Evolutionary conservation across 2,797 vertebrate genomes (phyloP).

Genomic region (Vultur gryphus): DNA sequence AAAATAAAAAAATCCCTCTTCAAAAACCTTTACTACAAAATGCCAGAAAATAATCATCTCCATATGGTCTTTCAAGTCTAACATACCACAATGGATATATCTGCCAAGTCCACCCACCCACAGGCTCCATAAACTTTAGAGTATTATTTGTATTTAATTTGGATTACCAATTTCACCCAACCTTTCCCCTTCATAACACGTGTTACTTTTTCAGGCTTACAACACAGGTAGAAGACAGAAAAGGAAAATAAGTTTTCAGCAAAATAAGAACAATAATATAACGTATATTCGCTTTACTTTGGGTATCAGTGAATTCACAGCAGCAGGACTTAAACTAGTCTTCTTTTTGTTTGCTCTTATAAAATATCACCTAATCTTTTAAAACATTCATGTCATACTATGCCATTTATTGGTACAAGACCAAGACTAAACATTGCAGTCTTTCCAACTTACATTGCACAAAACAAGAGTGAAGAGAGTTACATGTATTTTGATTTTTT

Average conservation of each 20-base stretch:
- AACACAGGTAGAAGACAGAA: background rate
- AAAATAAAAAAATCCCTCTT: background rate
- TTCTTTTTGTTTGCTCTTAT: background rate
- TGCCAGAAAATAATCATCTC: constrained; percentile 70
- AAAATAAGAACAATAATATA: background rate
- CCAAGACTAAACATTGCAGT: background rate
- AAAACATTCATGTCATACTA: constrained; percentile 33
- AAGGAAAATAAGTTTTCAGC: background rate
- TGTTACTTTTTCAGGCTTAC: background rate
- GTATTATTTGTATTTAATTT: constrained; percentile 56
- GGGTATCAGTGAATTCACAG: background rate
- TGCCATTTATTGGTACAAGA: constrained; percentile 17
- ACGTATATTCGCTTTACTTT: background rate
- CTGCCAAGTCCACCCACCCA: constrained; percentile 68
- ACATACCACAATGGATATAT: constrained; percentile 25
- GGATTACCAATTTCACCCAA: constrained; percentile 50
- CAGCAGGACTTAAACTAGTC: background rate
- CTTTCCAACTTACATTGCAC: background rate
- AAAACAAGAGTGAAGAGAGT: background rate
- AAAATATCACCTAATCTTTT: constrained; percentile 36
- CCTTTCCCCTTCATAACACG: constrained; percentile 29
- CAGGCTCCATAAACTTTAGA: constrained; percentile 51
- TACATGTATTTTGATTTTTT: background rate
- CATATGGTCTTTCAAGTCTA: constrained; percentile 66
- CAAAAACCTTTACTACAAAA: constrained; percentile 58